These are phyloP conservation scores for Pelodytes ibericus DNA, from an alignment of 2,797 vertebrate species.

Conservation along the genomic window DNA sequence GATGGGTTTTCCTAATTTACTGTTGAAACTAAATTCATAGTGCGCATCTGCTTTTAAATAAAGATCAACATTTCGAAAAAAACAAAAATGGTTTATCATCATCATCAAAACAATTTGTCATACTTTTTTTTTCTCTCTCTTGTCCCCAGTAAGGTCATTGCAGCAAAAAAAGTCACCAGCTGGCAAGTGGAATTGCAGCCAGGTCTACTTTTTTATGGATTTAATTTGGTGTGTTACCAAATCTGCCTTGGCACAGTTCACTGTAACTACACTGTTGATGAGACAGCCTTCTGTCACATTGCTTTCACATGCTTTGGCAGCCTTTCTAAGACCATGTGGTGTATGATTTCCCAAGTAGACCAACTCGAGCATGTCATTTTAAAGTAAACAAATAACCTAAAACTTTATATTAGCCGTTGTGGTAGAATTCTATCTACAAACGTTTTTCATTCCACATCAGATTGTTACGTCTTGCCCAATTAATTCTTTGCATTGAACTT, in stretches of 20 bases:
- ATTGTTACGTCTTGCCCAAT: not conserved
- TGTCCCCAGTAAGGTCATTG: conserved; percentile 68
- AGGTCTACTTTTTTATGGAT: conserved; percentile 65
- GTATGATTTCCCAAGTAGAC: conserved; percentile 44
- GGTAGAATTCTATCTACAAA: conserved; percentile 15
- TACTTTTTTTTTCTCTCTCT: conserved; percentile 59
- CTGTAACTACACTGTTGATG: conserved; percentile 51
- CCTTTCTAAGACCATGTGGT: conserved; percentile 40
- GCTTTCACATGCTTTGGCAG: conserved; percentile 52
- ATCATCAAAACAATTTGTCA: conserved; percentile 68
- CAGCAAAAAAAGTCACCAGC: conserved; percentile 67
- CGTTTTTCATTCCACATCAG: not conserved
- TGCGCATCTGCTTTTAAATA: conserved; percentile 71
- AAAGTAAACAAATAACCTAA: conserved; percentile 41
- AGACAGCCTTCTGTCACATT: conserved; percentile 62
- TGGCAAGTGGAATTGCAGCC: conserved; percentile 62
- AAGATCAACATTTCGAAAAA: conserved; percentile 67
- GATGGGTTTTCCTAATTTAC: conserved; percentile 6
- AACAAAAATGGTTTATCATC: conserved; percentile 68
- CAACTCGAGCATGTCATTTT: conserved; percentile 40
- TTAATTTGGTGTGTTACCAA: conserved; percentile 68
- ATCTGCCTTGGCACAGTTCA: conserved; percentile 62
- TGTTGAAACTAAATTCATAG: conserved; percentile 66
- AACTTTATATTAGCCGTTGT: conserved; percentile 30
- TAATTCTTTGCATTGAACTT: not conserved